Percentiles rank a stretch among this genome's conserved stretches.
phyloP scores from a whole-genome alignment of 2,888 invertebrate species.

The Drosophila neonasuta region DNA sequence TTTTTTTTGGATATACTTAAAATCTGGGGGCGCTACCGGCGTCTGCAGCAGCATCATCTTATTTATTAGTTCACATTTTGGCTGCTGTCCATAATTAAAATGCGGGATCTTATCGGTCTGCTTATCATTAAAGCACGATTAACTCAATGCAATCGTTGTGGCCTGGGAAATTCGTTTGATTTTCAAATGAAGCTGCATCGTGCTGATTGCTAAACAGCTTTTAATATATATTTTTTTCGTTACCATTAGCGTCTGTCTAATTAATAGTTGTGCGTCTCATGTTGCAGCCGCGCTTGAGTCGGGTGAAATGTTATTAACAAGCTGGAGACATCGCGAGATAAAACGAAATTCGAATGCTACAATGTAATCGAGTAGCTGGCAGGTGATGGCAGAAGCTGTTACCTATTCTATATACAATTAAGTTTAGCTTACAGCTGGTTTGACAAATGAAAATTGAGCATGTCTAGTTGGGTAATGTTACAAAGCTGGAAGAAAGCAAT shows the following conservation, averaged over 20 bases:
- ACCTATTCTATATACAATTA: not conserved
- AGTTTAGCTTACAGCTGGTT: not conserved
- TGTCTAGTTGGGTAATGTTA: not conserved
- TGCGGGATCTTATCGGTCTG: slow-evolving; percentile 36
- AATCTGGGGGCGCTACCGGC: slow-evolving; percentile 40
- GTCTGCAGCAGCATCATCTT: slow-evolving; percentile 32
- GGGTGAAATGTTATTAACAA: not conserved
- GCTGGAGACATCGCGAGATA: slow-evolving; percentile 7
- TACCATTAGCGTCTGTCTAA: slow-evolving; percentile 22
- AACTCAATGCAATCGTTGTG: slow-evolving; percentile 23
- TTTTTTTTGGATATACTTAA: slow-evolving; percentile 9
- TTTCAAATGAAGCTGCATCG: slow-evolving; percentile 26
- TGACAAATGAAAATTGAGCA: not conserved
- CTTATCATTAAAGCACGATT: slow-evolving; percentile 57
- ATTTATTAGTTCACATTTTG: slow-evolving; percentile 62
- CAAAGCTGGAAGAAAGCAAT: not conserved
- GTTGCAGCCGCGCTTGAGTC: slow-evolving; percentile 1
- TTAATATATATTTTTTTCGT: slow-evolving; percentile 17
- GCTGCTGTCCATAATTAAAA: slow-evolving; percentile 60
- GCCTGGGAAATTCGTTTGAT: slow-evolving; percentile 32
- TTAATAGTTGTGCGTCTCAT: slow-evolving; percentile 16
- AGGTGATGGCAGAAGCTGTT: slow-evolving; percentile 1
- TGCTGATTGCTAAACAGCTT: slow-evolving; percentile 20
- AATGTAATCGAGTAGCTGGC: not conserved
- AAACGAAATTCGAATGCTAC: not conserved